Conservation (phyloP, 2,797 vertebrate species). For the Catostomus latipinnis region DNA sequence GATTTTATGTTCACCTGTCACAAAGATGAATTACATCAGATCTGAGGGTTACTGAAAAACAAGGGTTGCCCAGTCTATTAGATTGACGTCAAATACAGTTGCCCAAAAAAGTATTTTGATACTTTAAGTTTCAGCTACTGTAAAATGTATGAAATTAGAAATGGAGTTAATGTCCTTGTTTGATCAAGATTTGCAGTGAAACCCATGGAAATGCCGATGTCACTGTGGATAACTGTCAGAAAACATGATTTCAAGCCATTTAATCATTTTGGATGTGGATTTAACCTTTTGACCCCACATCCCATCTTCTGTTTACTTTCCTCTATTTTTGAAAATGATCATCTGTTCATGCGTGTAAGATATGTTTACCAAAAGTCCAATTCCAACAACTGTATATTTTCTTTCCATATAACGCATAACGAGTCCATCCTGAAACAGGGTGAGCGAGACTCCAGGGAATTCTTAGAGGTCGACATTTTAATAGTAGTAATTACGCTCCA, state of each 20-base stretch:
- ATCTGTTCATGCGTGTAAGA: slow-evolving; percentile 44
- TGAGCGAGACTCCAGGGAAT: slow-evolving; percentile 54
- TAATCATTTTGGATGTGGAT: slow-evolving; percentile 54
- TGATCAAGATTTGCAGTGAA: slow-evolving; percentile 36
- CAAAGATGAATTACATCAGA: background rate
- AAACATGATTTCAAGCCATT: slow-evolving; percentile 48
- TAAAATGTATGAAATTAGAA: too few relatives aligned
- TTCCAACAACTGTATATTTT: slow-evolving; percentile 54
- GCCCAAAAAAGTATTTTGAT: too few relatives aligned
- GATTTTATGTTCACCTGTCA: background rate
- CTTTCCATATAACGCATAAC: slow-evolving; percentile 45
- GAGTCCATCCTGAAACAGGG: slow-evolving; percentile 42
- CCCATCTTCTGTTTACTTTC: slow-evolving; percentile 42
- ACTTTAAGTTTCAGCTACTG: too few relatives aligned
- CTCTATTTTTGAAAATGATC: slow-evolving; percentile 43
- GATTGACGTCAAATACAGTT: too few relatives aligned
- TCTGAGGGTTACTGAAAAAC: background rate
- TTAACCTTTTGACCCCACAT: slow-evolving; percentile 47
- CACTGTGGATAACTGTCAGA: slow-evolving; percentile 24
- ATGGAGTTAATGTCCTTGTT: background rate
- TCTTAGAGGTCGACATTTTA: slow-evolving; percentile 55
- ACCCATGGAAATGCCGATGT: slow-evolving; percentile 27
- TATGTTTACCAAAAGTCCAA: slow-evolving; percentile 51
- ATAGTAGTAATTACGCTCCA: slow-evolving; percentile 63
- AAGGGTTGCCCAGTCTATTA: background rate